Evolutionary conservation across 1,140 invertebrate species (phyloP).

Genomic region (Chironomus tepperi): DNA sequence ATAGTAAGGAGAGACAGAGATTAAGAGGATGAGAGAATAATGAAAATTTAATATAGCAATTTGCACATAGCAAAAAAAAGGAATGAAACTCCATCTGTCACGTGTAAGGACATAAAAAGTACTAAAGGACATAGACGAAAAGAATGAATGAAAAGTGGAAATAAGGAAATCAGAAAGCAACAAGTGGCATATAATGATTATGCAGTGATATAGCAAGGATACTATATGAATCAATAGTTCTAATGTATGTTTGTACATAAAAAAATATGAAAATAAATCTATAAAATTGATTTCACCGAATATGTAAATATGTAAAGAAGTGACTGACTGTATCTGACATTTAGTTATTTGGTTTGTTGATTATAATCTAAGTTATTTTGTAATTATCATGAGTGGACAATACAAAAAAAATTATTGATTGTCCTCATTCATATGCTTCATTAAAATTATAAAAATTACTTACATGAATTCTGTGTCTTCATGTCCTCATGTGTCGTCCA

Average conservation of each 20-base stretch:
- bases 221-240: too few species aligned
- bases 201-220: too few species aligned
- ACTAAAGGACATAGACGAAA: background rate
- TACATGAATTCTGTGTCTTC: background rate
- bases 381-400: background rate
- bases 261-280: too few species aligned
- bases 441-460: background rate
- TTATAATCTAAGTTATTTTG: background rate
- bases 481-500: constrained; percentile 18
- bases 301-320: background rate
- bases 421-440: background rate
- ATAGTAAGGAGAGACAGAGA: too few species aligned
- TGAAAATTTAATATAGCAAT: too few species aligned
- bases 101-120: background rate
- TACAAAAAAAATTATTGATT: too few species aligned
- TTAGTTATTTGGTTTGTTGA: background rate
- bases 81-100: too few species aligned
- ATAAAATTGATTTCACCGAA: background rate
- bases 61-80: too few species aligned
- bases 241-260: too few species aligned
- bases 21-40: too few species aligned
- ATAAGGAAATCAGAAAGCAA: background rate
- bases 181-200: background rate
- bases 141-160: background rate
- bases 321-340: too few species aligned